These are phyloP conservation scores for Coptotermes formosanus DNA, from an alignment of 1,140 invertebrate species.

Conservation along the genomic window DNA sequence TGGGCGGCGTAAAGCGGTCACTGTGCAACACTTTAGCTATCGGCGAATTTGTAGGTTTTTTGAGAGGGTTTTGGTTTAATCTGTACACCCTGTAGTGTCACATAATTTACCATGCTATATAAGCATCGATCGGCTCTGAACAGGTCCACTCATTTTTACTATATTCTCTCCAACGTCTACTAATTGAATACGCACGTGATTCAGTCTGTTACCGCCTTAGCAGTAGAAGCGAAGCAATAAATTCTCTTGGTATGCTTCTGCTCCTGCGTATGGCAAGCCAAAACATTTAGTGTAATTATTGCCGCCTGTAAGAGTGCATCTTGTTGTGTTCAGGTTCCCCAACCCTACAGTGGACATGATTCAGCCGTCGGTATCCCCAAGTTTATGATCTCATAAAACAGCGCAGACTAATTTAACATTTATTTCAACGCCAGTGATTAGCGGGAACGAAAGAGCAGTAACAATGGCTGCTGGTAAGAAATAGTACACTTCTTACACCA, in stretches of 20 bases:
- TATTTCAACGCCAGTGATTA: not conserved
- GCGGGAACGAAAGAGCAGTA: not conserved
- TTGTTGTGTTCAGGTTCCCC: too few relatives aligned
- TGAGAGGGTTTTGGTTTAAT: too few relatives aligned
- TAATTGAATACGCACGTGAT: not conserved
- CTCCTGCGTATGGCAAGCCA: not conserved
- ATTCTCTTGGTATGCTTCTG: not conserved
- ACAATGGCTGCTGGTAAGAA: not conserved
- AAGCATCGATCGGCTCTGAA: not conserved
- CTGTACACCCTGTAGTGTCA: too few relatives aligned
- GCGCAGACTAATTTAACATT: not conserved
- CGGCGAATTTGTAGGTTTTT: too few relatives aligned
- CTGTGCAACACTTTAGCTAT: too few relatives aligned
- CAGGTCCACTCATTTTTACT: not conserved
- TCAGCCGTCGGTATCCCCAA: not conserved
- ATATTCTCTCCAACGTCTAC: not conserved
- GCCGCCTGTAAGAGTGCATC: not conserved
- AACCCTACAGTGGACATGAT: too few relatives aligned
- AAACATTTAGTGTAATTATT: not conserved
- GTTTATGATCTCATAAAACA: constrained; percentile 17
- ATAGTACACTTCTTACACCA: not conserved
- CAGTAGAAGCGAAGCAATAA: not conserved
- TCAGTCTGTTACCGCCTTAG: not conserved
- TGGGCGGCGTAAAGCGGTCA: too few relatives aligned
- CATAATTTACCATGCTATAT: too few relatives aligned